phyloP scores from a whole-genome alignment of 2,113 vertebrate genomes.

The Megaleporinus macrocephalus region DNA sequence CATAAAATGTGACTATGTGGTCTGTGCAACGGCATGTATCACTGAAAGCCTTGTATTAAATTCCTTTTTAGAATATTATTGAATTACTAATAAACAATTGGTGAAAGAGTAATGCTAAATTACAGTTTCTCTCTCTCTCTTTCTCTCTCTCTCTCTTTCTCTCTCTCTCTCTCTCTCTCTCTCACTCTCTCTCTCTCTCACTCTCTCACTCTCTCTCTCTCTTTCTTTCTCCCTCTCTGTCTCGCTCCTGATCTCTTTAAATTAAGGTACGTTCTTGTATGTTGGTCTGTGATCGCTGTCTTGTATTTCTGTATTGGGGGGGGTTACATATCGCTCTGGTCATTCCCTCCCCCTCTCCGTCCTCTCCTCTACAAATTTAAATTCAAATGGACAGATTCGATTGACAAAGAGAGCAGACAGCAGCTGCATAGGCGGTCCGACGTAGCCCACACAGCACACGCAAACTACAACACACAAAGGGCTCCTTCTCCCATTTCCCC shows the following conservation, averaged over 20 bases:
- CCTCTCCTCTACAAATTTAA: constrained; percentile 21
- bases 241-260: too few species aligned
- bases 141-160: too few species aligned
- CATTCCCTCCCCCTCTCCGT: background rate
- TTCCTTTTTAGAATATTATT: too few species aligned
- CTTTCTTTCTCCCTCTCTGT: background rate
- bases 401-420: constrained; percentile 21
- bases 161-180: too few species aligned
- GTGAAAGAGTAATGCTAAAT: too few species aligned
- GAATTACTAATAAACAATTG: too few species aligned
- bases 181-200: too few species aligned
- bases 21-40: too few species aligned
- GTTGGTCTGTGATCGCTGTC: background rate
- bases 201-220: too few species aligned
- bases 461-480: constrained; percentile 44
- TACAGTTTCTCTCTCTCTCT: too few species aligned
- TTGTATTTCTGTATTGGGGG: background rate
- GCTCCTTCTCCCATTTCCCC: constrained; percentile 22
- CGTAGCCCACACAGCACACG: background rate
- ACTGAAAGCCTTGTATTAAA: too few species aligned
- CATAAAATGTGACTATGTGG: too few species aligned
- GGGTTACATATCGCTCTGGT: background rate
- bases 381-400: constrained; percentile 26
- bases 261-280: background rate
- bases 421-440: constrained; percentile 25